Evolutionary conservation across 2,113 vertebrate genomes (phyloP).

Genomic region (Thalassoma bifasciatum): DNA sequence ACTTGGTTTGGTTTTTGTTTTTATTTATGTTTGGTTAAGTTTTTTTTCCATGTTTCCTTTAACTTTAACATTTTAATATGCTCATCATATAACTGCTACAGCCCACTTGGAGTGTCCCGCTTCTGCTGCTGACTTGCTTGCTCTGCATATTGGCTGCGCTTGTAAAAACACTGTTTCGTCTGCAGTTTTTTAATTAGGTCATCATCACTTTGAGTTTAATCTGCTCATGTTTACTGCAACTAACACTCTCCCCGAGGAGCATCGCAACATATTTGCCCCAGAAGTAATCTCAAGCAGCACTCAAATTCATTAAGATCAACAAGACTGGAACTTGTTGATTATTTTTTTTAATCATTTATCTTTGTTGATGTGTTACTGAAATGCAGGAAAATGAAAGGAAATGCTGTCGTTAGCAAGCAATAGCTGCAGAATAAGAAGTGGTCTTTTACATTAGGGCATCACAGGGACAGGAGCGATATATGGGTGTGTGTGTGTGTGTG

Average conservation of each 20-base stretch:
- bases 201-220: constrained; percentile 64
- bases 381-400: constrained; percentile 22
- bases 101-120: constrained; percentile 3
- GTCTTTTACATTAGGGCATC: background rate
- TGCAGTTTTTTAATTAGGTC: constrained; percentile 62
- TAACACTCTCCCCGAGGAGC: constrained; percentile 30
- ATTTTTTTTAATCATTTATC: constrained; percentile 28
- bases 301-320: constrained; percentile 41
- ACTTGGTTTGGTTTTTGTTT: background rate
- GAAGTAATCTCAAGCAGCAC: constrained; percentile 30
- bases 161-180: constrained; percentile 48
- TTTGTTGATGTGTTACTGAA: constrained; percentile 35
- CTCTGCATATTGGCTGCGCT: constrained; percentile 48
- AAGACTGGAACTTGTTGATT: constrained; percentile 16
- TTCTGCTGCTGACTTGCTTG: constrained; percentile 15
- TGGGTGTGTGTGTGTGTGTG: background rate
- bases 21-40: no score
- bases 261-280: constrained; percentile 50
- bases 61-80: background rate
- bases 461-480: background rate
- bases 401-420: constrained; percentile 7
- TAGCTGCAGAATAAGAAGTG: constrained; percentile 41
- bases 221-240: constrained; percentile 60
- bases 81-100: background rate
- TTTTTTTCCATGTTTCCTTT: background rate